Evolutionary conservation across 2,888 invertebrate species (phyloP), one percentile per base, ranked within the genome.

Genomic region (Creontiades dilutus): DNA sequence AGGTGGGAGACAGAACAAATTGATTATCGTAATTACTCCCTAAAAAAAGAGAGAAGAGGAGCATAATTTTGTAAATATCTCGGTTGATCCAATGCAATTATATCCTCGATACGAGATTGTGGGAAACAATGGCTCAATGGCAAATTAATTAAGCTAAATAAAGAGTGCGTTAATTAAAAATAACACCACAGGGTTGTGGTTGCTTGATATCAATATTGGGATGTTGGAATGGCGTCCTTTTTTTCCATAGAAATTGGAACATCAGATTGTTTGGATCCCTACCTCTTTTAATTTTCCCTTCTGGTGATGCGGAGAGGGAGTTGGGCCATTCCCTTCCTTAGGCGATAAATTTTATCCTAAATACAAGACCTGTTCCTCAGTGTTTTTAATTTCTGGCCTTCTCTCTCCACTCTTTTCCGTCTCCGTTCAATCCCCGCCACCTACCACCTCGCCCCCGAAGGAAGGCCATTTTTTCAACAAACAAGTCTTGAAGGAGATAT

Each of bases 341-440:
- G 91, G 91, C 90, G 90, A 91, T 91, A 91, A 90, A 91, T 91
- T 91, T 91, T 86, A 90, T 90, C 89, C 91, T 91, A 87, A 91
- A 90, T 89, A 90, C 84, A 91, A 90, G 86, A 91, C 91, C 91
- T 90, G 91, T 91, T 91, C 90, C 91, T 86, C 90, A 89, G 91
- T 91, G 91, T 91, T 91, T 91, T 91, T 91, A 91, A 91, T 91
- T 91, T 91, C 91, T 91, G 91, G 89, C 90, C 80, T 86, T 68
- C 90, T 37, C 75, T 19, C 55, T 86, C 86, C 85, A 55, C 90
- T 86, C 28, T 68, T 57, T 52, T 75, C 89, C 88, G 86, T 86
- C 89, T 86, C 47, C 46, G 28, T 68, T 75, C 46, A 23, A 12
- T 37, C 19, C 68, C 68, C 61, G 5, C 37, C 76, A 37, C 11